phyloP scores from a whole-genome alignment of 2,888 invertebrate species.

The Scaptomyza caliginosa region DNA sequence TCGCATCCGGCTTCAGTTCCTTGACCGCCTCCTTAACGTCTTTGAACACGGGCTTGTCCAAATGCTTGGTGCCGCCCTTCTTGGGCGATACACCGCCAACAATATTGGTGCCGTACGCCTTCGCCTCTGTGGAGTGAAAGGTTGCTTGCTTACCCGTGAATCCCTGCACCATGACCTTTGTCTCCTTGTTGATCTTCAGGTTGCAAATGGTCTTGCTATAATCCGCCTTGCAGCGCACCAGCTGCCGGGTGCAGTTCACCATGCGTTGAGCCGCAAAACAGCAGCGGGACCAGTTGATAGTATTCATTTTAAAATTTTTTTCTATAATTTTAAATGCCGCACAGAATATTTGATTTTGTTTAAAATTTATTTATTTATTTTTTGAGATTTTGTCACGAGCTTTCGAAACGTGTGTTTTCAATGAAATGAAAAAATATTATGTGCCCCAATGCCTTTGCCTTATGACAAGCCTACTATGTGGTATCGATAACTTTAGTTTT shows the following conservation, averaged over 20 bases:
- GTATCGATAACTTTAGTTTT: background rate
- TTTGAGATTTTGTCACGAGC: slow-evolving; percentile 44
- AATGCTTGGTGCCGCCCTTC: slow-evolving; percentile 92
- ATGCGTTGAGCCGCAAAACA: background rate
- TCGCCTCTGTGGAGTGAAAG: slow-evolving; percentile 95
- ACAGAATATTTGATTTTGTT: background rate
- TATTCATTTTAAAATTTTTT: slow-evolving; percentile 17
- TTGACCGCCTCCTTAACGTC: slow-evolving; percentile 89
- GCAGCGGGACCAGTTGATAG: slow-evolving; percentile 8
- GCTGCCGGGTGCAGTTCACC: background rate
- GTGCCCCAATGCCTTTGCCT: too few species aligned
- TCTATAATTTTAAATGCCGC: background rate
- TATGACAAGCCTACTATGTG: background rate
- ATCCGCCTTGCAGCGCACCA: slow-evolving; percentile 35
- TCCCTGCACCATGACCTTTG: slow-evolving; percentile 98
- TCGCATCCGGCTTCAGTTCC: slow-evolving; percentile 93
- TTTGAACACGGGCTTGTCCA: slow-evolving; percentile 88
- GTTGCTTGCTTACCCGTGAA: slow-evolving; percentile 99
- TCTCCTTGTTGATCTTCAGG: slow-evolving; percentile 91
- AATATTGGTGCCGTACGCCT: slow-evolving; percentile 97
- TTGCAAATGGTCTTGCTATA: slow-evolving; percentile 85
- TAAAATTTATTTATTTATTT: background rate
- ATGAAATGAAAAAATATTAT: background rate
- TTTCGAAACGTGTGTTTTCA: slow-evolving; percentile 34
- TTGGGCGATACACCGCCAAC: slow-evolving; percentile 92